Evolutionary conservation across 2,888 invertebrate species (phyloP).

Genomic region (Phasia obesa): DNA sequence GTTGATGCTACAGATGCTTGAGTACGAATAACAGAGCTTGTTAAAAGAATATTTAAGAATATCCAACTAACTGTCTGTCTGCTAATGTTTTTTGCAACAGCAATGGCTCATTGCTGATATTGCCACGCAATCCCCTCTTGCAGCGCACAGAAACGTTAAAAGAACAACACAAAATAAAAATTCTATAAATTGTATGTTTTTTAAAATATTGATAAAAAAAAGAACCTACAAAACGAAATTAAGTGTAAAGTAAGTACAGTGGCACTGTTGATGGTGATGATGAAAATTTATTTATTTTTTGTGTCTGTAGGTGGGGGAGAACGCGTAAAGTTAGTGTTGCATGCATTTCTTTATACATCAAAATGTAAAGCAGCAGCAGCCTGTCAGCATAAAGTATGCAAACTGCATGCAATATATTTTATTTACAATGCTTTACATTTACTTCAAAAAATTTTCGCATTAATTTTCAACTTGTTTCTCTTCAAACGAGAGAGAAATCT

Average conservation of each 20-base stretch:
- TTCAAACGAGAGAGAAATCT: slow-evolving; percentile 64
- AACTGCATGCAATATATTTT: slow-evolving; percentile 58
- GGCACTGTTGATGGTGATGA: slow-evolving; percentile 56
- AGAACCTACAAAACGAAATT: slow-evolving; percentile 46
- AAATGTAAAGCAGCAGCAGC: slow-evolving; percentile 39
- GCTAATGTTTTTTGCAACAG: neutral
- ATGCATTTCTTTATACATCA: slow-evolving; percentile 24
- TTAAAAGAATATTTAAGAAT: slow-evolving; percentile 58
- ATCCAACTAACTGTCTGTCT: slow-evolving; percentile 1
- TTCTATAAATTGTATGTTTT: slow-evolving; percentile 23
- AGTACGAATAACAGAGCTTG: slow-evolving; percentile 25
- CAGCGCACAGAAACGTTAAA: neutral
- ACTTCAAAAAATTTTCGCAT: slow-evolving; percentile 60
- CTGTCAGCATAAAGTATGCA: slow-evolving; percentile 43
- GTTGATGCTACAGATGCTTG: slow-evolving; percentile 31
- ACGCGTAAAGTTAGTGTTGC: neutral
- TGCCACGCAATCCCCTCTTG: neutral
- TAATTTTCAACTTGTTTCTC: slow-evolving; percentile 59
- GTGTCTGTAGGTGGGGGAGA: neutral
- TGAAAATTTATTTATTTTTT: neutral
- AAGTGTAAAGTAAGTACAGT: slow-evolving; percentile 62
- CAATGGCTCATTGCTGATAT: neutral
- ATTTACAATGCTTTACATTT: slow-evolving; percentile 65
- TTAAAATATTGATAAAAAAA: slow-evolving; percentile 2
- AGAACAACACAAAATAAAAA: slow-evolving; percentile 45